These are phyloP conservation scores for Nasonia vitripennis DNA, from an alignment of 1,140 invertebrate species.

Conservation along the genomic window DNA sequence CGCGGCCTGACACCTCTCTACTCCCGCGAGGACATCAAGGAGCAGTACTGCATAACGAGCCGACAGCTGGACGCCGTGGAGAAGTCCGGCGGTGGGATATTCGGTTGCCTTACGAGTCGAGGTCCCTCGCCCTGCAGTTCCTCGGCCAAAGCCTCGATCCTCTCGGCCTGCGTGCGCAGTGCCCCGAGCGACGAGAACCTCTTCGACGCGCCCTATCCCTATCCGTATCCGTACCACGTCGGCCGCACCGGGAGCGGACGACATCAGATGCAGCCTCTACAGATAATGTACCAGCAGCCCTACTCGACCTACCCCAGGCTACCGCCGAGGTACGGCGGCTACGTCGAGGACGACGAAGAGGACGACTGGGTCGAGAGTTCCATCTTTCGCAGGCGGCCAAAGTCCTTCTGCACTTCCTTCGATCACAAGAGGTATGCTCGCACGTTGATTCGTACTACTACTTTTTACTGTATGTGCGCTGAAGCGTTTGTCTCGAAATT, in stretches of 20 bases:
- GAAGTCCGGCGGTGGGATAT: constrained; percentile 83
- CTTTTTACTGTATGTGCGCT: not conserved
- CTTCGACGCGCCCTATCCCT: constrained; percentile 84
- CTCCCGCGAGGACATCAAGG: constrained; percentile 90
- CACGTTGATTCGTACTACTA: no score
- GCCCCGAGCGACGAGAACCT: constrained; percentile 91
- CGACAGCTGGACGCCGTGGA: constrained; percentile 91
- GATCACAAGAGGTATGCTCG: constrained; percentile 80
- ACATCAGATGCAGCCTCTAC: constrained; percentile 70
- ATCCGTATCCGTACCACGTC: constrained; percentile 12
- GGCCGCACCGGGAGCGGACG: not conserved
- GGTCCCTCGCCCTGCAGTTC: constrained; percentile 74
- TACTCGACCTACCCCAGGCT: constrained; percentile 70
- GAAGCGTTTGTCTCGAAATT: no score
- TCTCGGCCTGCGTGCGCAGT: constrained; percentile 89
- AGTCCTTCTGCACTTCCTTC: constrained; percentile 80
- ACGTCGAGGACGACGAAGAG: constrained; percentile 23
- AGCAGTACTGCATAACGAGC: constrained; percentile 95
- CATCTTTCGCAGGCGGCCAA: constrained; percentile 85
- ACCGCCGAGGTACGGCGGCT: constrained; percentile 76
- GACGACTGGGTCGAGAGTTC: constrained; percentile 82
- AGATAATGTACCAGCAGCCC: constrained; percentile 70
- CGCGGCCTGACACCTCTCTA: constrained; percentile 82
- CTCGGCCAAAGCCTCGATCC: constrained; percentile 81
- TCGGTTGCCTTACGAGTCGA: constrained; percentile 86